Evolutionary conservation across 2,888 invertebrate genomes (phyloP).

Genomic region (Melanophora roralis): DNA sequence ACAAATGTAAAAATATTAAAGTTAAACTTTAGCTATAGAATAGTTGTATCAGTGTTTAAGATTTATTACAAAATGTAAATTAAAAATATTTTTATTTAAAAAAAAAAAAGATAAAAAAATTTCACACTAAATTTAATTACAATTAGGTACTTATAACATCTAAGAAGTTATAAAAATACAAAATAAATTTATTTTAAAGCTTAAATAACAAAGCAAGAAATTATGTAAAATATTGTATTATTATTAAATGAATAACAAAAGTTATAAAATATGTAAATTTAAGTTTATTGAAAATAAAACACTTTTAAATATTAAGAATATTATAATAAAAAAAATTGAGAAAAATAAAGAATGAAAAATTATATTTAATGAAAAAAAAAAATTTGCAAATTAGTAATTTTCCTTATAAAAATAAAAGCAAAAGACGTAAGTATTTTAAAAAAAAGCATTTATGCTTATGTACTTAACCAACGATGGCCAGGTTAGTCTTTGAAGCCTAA

Average conservation of each 20-base stretch:
- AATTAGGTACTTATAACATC: slow-evolving; percentile 7
- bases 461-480: no score
- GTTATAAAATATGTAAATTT: neutral
- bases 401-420: no score
- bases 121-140: slow-evolving; percentile 9
- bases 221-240: slow-evolving; percentile 61
- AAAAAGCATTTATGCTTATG: no score
- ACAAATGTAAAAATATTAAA: slow-evolving; percentile 34
- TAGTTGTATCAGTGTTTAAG: slow-evolving; percentile 31
- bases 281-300: slow-evolving; percentile 49
- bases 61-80: slow-evolving; percentile 43
- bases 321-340: slow-evolving; percentile 57
- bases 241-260: slow-evolving; percentile 6
- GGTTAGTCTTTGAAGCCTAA: no score
- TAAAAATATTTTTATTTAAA: neutral
- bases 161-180: slow-evolving; percentile 30
- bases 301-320: slow-evolving; percentile 63
- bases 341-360: slow-evolving; percentile 54
- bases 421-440: no score
- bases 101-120: slow-evolving; percentile 19
- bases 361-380: slow-evolving; percentile 53
- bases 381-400: no score
- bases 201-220: slow-evolving; percentile 52
- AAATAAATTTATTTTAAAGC: slow-evolving; percentile 23
- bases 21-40: neutral